phyloP scores from a whole-genome alignment of 2,888 invertebrate species.

The Pseudanteris insignis region DNA sequence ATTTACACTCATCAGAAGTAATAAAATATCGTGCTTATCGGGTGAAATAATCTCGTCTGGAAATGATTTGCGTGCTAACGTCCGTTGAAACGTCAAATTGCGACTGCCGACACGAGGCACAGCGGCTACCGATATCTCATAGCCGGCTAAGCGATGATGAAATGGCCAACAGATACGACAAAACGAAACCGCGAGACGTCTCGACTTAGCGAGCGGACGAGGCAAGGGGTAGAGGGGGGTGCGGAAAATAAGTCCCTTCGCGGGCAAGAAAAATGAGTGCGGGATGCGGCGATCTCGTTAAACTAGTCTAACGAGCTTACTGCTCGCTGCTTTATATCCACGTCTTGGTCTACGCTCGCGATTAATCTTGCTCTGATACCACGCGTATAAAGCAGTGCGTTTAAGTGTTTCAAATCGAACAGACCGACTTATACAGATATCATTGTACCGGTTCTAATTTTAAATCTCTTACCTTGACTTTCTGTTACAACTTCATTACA shows the following conservation, averaged over 20 bases:
- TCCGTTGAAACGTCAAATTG: no score
- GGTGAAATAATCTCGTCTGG: conserved; percentile 13
- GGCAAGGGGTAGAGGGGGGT: no score
- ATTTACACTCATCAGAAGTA: no score
- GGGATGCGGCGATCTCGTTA: conserved; percentile 56
- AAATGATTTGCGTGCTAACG: no score
- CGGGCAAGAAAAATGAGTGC: conserved; percentile 52
- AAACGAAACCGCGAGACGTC: no score
- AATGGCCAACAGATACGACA: no score
- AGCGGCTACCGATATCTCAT: no score
- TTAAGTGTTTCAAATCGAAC: conserved; percentile 40
- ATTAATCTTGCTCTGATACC: conserved; percentile 40
- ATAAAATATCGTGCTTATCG: no score
- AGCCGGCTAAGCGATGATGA: no score
- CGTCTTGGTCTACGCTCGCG: conserved; percentile 30
- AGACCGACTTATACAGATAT: conserved; percentile 24
- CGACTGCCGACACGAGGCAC: no score
- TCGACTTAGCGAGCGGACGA: no score
- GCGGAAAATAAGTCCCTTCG: no score
- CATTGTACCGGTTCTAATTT: conserved; percentile 22
- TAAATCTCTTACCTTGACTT: conserved; percentile 17
- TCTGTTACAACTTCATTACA: conserved; percentile 27
- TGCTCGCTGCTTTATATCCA: conserved; percentile 32
- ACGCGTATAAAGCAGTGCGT: conserved; percentile 30
- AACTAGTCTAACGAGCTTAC: conserved; percentile 58